These are phyloP conservation scores for Larimichthys crocea DNA, from an alignment of 2,113 vertebrate genomes.

Conservation along the genomic window DNA sequence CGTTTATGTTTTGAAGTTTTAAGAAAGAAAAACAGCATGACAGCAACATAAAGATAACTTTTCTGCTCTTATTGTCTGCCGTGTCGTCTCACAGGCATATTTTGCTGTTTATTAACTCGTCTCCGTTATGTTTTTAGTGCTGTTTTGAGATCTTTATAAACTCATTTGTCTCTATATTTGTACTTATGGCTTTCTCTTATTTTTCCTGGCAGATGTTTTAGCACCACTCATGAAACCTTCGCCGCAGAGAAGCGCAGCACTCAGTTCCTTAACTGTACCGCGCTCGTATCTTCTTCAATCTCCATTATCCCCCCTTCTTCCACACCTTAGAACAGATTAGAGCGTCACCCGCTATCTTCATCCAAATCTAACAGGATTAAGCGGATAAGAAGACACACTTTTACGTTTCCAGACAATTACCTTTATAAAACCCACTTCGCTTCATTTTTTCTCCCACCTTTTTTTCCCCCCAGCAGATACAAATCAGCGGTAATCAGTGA, in stretches of 20 bases:
- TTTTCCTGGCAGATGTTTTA: conserved; percentile 2
- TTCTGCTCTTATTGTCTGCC: background rate
- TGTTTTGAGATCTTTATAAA: background rate
- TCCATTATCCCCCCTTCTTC: conserved; percentile 71
- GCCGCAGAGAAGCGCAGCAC: background rate
- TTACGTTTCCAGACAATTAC: conserved; percentile 78
- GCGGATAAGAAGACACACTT: conserved; percentile 67
- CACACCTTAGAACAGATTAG: conserved; percentile 80
- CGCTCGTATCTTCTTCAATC: conserved; percentile 60
- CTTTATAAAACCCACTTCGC: conserved; percentile 65
- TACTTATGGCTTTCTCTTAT: background rate
- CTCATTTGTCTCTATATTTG: conserved; percentile 24
- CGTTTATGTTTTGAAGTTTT: conserved; percentile 29
- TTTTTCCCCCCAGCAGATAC: conserved; percentile 39
- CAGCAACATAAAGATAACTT: conserved; percentile 12
- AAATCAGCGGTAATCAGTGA: conserved; percentile 52
- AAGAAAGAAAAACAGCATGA: conserved; percentile 2
- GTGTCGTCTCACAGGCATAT: background rate
- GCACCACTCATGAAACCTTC: conserved; percentile 21
- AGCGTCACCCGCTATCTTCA: conserved; percentile 61
- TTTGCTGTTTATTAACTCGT: conserved; percentile 18
- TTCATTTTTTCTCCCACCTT: conserved; percentile 52
- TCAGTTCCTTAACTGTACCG: conserved; percentile 25
- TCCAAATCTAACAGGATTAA: conserved; percentile 80
- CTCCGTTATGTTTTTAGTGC: background rate